phyloP scores from a whole-genome alignment of 2,113 vertebrate genomes.

The Lanius ludovicianus region DNA sequence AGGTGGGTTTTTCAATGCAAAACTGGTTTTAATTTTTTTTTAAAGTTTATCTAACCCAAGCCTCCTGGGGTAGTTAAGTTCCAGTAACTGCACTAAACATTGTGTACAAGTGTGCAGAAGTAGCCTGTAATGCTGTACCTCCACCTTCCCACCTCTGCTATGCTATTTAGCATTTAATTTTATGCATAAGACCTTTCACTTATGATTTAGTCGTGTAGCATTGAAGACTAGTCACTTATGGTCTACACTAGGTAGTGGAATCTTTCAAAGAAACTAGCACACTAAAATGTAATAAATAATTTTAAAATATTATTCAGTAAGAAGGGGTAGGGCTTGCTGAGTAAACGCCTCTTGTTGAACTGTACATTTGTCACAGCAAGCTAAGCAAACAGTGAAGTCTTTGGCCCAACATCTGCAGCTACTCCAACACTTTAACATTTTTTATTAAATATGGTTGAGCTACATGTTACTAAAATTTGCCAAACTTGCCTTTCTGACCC shows the following conservation, averaged over 20 bases:
- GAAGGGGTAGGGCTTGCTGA: not conserved
- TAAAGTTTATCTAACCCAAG: not conserved
- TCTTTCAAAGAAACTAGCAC: not conserved
- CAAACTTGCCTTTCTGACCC: not conserved
- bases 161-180: not conserved
- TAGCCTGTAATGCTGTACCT: not conserved
- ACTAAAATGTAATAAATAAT: not conserved
- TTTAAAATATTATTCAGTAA: not conserved
- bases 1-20: not conserved
- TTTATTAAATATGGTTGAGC: not conserved
- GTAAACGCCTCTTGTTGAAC: not conserved
- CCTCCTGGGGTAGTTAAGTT: not conserved
- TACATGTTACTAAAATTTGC: not conserved
- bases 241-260: not conserved
- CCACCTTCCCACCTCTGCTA: not conserved
- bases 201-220: not conserved
- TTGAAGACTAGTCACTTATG: not conserved
- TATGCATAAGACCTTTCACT: not conserved
- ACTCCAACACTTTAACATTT: not conserved
- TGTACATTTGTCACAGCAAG: not conserved
- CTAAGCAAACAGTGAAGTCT: not conserved
- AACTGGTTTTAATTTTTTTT: not conserved
- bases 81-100: not conserved
- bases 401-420: not conserved
- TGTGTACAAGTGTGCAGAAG: not conserved